Conservation (phyloP, 2,888 invertebrate species). For the Caenorhabditis japonica region DNA sequence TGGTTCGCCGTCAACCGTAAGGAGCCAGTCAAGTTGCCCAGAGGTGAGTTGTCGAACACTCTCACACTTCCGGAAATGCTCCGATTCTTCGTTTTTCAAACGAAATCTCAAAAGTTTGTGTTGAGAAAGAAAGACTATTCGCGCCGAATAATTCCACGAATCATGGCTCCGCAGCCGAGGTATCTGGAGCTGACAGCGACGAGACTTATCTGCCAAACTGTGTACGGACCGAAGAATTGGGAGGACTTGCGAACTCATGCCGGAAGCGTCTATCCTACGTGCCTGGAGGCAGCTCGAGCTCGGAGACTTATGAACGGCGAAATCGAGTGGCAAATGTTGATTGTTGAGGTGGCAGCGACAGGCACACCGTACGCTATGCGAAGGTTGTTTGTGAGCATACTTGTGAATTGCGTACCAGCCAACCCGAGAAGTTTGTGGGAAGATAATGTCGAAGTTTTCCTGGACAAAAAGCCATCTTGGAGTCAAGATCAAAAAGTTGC, state of each 20-base stretch:
- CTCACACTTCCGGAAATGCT: conserved; percentile 13
- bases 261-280: neutral
- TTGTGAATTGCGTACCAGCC: conserved; percentile 2
- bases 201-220: conserved; percentile 16
- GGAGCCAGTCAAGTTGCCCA: neutral
- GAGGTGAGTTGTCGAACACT: neutral
- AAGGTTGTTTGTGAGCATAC: conserved; percentile 14
- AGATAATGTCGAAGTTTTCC: neutral
- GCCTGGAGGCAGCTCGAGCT: conserved; percentile 18
- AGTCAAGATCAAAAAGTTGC: conserved; percentile 2
- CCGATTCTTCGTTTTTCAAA: neutral
- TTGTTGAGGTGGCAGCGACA: conserved; percentile 5
- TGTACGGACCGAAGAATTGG: too few species aligned
- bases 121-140: neutral
- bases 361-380: neutral
- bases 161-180: conserved; percentile 29
- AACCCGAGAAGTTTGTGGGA: conserved; percentile 7
- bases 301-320: conserved; percentile 28
- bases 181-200: conserved; percentile 24
- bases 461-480: neutral
- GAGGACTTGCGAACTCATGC: conserved; percentile 14
- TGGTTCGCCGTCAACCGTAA: conserved; percentile 34
- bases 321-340: conserved; percentile 10
- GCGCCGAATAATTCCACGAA: neutral
- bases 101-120: conserved; percentile 8